A percentile compares a stretch with the other conserved stretches of the same genome.
phyloP scores from a whole-genome alignment of 2,113 vertebrate genomes.

The Clarias gariepinus region DNA sequence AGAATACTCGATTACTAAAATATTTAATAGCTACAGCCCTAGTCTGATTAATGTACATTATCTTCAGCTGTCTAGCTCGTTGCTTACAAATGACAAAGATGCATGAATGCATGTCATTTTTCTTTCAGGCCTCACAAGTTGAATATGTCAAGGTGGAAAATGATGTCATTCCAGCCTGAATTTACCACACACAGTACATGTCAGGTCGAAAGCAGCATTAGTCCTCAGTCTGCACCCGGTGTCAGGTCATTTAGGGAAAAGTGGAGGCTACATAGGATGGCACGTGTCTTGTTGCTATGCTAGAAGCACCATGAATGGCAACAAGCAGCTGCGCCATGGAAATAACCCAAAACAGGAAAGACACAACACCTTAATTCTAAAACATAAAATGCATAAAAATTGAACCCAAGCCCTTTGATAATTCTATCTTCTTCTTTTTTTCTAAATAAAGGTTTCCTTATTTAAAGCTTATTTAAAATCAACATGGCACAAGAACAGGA shows the following conservation, averaged over 20 bases:
- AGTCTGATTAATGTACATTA: not conserved
- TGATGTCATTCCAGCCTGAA: not conserved
- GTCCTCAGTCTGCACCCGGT: not conserved
- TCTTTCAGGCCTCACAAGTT: too few relatives aligned
- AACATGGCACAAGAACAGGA: not conserved
- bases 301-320: not conserved
- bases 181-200: not conserved
- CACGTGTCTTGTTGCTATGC: not conserved
- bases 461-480: not conserved
- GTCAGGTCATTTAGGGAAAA: not conserved
- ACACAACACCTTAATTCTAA: not conserved
- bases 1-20: too few relatives aligned
- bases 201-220: not conserved
- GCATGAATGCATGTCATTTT: not conserved
- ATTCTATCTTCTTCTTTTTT: not conserved
- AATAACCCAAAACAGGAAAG: not conserved
- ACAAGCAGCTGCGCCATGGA: conserved; percentile 13
- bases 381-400: not conserved
- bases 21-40: too few relatives aligned
- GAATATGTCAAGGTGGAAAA: not conserved
- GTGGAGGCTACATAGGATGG: not conserved
- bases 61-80: not conserved
- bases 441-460: not conserved
- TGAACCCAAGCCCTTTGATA: not conserved
- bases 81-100: not conserved